Evolutionary conservation across 2,797 vertebrate species (phyloP).

Genomic region (Sebastes iracundus): DNA sequence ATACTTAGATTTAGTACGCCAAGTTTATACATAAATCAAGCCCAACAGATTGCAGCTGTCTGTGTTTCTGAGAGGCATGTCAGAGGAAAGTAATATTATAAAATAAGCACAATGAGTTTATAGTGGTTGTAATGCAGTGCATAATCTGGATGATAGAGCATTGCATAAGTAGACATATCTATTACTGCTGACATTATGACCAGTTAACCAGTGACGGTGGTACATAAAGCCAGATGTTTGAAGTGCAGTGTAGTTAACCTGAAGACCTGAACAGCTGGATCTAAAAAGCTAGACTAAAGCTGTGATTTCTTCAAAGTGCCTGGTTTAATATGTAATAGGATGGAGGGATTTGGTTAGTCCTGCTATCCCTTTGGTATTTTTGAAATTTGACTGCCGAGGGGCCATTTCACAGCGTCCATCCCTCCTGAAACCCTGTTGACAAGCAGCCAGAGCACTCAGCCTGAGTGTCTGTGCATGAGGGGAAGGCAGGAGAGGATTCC

Average conservation of each 20-base stretch:
- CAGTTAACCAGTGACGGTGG: background rate
- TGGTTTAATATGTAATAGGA: background rate
- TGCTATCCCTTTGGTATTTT: slow-evolving; percentile 11
- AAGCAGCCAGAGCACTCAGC: slow-evolving; percentile 45
- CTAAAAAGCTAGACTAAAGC: slow-evolving; percentile 1
- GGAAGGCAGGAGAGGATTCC: slow-evolving; percentile 63
- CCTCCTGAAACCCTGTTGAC: slow-evolving; percentile 49
- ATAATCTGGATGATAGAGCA: background rate
- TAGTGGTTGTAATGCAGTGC: background rate
- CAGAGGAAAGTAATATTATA: background rate
- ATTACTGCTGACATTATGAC: background rate
- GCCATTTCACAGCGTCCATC: slow-evolving; percentile 28
- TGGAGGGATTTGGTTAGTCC: background rate
- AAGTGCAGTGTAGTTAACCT: background rate
- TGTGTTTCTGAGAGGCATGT: background rate
- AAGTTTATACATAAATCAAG: background rate
- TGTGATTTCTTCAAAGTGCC: slow-evolving; percentile 5
- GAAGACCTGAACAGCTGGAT: background rate
- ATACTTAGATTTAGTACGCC: background rate
- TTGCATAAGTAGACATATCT: background rate
- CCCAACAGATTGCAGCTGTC: slow-evolving; percentile 1
- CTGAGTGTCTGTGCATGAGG: slow-evolving; percentile 34
- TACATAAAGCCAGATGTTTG: slow-evolving; percentile 9
- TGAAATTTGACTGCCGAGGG: slow-evolving; percentile 14
- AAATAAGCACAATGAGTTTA: background rate